These are phyloP conservation scores for Mythimna ferrago DNA, from an alignment of 2,888 invertebrate species.

Conservation along the genomic window DNA sequence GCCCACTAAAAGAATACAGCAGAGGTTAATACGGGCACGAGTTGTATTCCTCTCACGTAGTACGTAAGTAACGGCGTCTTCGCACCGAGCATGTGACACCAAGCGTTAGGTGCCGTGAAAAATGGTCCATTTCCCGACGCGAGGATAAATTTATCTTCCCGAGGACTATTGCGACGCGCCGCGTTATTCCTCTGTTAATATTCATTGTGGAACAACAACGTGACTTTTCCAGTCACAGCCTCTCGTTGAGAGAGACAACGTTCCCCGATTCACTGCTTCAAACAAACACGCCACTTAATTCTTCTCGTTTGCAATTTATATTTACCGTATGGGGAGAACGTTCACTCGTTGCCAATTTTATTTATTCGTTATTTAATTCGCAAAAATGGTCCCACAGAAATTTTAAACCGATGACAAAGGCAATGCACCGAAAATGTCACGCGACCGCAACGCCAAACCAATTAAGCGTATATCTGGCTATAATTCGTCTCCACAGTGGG, in stretches of 20 bases:
- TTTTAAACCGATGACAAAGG: constrained; percentile 88
- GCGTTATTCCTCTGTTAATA: constrained; percentile 88
- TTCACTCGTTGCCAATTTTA: constrained; percentile 61
- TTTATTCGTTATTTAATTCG: constrained; percentile 77
- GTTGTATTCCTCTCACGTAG: constrained; percentile 84
- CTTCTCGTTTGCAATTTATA: constrained; percentile 63
- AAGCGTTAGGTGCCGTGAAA: constrained; percentile 87
- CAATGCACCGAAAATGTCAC: constrained; percentile 88
- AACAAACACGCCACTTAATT: constrained; percentile 61
- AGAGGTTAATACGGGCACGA: constrained; percentile 82
- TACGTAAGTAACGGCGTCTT: constrained; percentile 86
- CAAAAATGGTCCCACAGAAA: constrained; percentile 78
- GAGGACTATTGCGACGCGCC: constrained; percentile 79
- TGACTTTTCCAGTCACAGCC: constrained; percentile 55
- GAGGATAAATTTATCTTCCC: constrained; percentile 89
- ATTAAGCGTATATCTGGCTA: constrained; percentile 88
- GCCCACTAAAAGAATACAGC: constrained; percentile 76
- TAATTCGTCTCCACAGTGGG: constrained; percentile 79
- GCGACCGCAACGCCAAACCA: constrained; percentile 88
- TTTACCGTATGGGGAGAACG: constrained; percentile 26
- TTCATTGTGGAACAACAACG: constrained; percentile 85
- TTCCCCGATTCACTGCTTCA: constrained; percentile 48
- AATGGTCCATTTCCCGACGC: constrained; percentile 84
- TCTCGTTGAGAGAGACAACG: constrained; percentile 59
- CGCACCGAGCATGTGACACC: constrained; percentile 83